Evolutionary conservation across 2,113 vertebrate genomes (phyloP).

Genomic region (Coptodon bakossiorum): DNA sequence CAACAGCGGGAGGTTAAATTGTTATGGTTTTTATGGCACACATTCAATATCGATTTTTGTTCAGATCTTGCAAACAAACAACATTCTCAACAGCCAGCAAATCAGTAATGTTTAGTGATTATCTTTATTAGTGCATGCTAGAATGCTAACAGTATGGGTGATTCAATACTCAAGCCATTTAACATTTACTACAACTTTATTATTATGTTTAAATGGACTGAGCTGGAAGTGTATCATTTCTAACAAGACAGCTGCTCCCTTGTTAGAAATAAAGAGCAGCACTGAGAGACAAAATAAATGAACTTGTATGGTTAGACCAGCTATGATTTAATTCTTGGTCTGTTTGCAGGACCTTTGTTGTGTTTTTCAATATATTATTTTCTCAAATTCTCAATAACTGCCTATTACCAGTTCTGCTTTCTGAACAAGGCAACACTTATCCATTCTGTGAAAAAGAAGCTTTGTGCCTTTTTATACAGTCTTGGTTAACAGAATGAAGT

Average conservation of each 20-base stretch:
- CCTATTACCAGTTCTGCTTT: background rate
- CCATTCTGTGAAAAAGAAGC: background rate
- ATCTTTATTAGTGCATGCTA: background rate
- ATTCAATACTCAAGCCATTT: background rate
- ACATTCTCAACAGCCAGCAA: background rate
- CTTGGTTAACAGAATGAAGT: background rate
- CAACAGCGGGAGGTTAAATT: background rate
- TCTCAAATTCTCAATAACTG: background rate
- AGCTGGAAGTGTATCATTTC: background rate
- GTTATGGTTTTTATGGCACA: background rate
- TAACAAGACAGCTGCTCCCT: background rate
- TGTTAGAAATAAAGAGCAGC: background rate
- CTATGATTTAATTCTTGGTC: background rate
- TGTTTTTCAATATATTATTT: background rate
- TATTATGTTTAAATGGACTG: background rate
- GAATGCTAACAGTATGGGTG: background rate
- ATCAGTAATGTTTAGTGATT: background rate
- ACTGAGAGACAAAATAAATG: background rate
- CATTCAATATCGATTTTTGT: background rate
- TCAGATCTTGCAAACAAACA: background rate
- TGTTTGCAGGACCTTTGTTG: background rate
- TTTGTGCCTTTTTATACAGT: background rate
- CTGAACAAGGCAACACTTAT: background rate
- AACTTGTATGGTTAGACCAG: background rate
- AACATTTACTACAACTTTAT: background rate